Evolutionary conservation across 2,888 invertebrate genomes (phyloP), one percentile per base, ranked within the genome.

Genomic region (Teleiodes luculella): DNA sequence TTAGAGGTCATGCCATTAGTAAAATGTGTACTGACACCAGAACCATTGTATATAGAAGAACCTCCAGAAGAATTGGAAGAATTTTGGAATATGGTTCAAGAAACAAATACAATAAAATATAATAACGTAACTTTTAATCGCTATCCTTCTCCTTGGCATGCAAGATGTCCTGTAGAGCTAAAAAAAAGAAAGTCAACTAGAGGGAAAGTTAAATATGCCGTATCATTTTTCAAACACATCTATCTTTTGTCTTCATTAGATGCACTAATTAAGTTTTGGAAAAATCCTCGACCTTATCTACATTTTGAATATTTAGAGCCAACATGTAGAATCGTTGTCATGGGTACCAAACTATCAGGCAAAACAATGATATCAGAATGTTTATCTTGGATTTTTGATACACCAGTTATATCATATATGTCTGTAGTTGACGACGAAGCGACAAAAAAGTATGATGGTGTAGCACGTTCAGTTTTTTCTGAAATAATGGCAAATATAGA

Each of bases 81-180:
- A 30, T 87, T 90, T 73, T 89, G 89, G 88, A 72, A 67, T 59
- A 58, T 57, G 55, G 65, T 86, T 36, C 69, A 77, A 61, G 76
- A 76, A 57, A 61, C 70, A 28, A 76, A 77, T 59, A 67, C 74
- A 8, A 74, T 86, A 48, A 66, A 62, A 37, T 76, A 61, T 67
- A 77, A 72, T 30, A 62, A 50, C 53, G 43, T 81, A n/a, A 73
- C 63, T 56, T 85, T 87, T 65, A 78, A 69, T 56, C 71, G 80
- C 57, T 73, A 64, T 63, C 63, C 91, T 59, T 93, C 93, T 3
- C 81, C 86, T 45, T 94, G 93, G 93, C 83, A 78, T 36, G 89
- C 84, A 50, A 79, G 90, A 63, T 94, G 94, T 68, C 94, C 94
- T 4, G 92, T 94, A 2, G 91, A 92, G 60, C 82, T 93, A 62